phyloP scores from a whole-genome alignment of 1,140 invertebrate genomes.

The Paracyclopina nana region DNA sequence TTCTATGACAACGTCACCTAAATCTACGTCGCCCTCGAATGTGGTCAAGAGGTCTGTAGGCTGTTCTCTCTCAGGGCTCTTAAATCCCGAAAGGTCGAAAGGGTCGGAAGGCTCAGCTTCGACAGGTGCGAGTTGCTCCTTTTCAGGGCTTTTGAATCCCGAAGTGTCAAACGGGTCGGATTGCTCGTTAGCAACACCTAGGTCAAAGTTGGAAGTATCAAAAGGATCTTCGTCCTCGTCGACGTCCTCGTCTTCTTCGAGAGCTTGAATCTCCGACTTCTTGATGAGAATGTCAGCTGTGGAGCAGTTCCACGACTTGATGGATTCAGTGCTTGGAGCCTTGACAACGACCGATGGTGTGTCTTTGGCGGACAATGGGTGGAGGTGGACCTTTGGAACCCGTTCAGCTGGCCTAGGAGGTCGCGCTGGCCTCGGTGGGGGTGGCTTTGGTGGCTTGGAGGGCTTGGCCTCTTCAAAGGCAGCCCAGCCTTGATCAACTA shows the following conservation, averaged over 20 bases:
- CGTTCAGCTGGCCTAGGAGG: neutral
- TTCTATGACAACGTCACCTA: too few species aligned
- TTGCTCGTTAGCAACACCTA: neutral
- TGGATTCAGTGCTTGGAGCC: conserved; percentile 16
- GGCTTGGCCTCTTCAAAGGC: neutral
- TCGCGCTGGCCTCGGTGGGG: neutral
- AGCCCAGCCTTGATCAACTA: conserved; percentile 10
- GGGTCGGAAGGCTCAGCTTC: too few species aligned
- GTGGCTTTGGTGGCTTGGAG: neutral
- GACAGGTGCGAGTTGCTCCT: conserved; percentile 2
- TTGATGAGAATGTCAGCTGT: conserved; percentile 9
- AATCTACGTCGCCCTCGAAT: too few species aligned
- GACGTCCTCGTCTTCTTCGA: neutral
- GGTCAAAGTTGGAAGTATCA: conserved; percentile 14
- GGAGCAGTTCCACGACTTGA: conserved; percentile 16
- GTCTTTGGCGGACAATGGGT: neutral
- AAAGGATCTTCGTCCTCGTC: conserved; percentile 13
- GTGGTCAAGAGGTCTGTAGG: too few species aligned
- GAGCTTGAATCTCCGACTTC: conserved; percentile 6
- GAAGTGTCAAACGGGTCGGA: neutral
- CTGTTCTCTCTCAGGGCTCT: too few species aligned
- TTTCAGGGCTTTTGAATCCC: too few species aligned
- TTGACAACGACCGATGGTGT: conserved; percentile 13
- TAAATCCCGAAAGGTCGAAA: too few species aligned
- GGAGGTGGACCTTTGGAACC: neutral